Conservation (phyloP, 2,888 invertebrate genomes). For the Galerucella calmariensis region DNA sequence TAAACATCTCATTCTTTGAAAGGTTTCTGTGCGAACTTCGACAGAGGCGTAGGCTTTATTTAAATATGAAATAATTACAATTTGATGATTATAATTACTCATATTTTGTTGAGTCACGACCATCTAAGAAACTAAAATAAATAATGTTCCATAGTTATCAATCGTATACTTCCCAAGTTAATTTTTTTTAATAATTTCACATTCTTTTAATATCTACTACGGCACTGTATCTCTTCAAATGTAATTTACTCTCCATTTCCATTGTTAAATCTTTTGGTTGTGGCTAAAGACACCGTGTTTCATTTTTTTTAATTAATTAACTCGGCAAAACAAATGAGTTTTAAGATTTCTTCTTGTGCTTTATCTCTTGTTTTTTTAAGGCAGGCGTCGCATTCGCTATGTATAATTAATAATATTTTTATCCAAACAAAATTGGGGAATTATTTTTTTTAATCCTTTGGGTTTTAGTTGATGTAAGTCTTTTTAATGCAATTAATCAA, state of each 20-base stretch:
- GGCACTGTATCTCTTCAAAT: constrained; percentile 19
- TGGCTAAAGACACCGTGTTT: constrained; percentile 53
- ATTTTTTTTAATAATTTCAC: no score
- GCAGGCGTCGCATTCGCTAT: constrained; percentile 35
- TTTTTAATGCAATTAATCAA: neutral
- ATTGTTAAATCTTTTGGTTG: constrained; percentile 49
- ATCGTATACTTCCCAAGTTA: no score
- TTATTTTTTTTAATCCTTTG: constrained; percentile 12
- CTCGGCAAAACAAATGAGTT: constrained; percentile 62
- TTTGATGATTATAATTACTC: no score
- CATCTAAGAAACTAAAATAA: no score
- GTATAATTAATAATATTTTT: constrained; percentile 60
- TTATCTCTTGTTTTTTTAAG: constrained; percentile 52
- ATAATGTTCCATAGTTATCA: no score
- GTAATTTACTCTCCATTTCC: constrained; percentile 48
- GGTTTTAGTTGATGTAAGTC: neutral
- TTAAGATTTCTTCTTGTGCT: constrained; percentile 56
- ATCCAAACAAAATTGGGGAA: constrained; percentile 41
- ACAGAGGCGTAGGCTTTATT: constrained; percentile 15
- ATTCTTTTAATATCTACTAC: constrained; percentile 1
- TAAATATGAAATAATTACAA: no score
- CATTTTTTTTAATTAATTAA: constrained; percentile 63
- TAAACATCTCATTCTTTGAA: constrained; percentile 54
- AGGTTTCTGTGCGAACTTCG: constrained; percentile 30
- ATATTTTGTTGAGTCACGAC: no score